Conservation (phyloP, 1,140 invertebrate genomes). For the Brachystomella parvula region DNA sequence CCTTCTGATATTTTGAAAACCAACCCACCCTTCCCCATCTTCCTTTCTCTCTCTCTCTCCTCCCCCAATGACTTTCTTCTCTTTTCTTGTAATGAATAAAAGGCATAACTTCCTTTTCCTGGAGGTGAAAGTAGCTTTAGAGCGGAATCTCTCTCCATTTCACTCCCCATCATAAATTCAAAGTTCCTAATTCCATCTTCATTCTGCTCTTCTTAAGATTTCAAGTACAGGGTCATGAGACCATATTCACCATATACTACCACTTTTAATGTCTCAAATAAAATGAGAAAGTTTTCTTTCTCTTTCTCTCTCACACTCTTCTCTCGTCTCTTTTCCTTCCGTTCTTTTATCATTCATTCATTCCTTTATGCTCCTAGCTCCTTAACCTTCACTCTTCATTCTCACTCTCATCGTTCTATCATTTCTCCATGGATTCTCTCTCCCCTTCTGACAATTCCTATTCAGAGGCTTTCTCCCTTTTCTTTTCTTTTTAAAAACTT, state of each 20-base stretch:
- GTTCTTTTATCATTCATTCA: constrained; percentile 16
- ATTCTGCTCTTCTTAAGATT: not conserved
- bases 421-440: constrained; percentile 12
- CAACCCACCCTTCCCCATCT: not conserved
- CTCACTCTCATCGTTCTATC: not conserved
- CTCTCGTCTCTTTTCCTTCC: constrained; percentile 17
- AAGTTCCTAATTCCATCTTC: constrained; percentile 21
- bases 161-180: constrained; percentile 18
- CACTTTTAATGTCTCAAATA: too few relatives aligned
- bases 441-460: too few relatives aligned
- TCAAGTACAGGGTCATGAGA: not conserved
- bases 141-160: constrained; percentile 5
- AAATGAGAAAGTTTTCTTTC: not conserved
- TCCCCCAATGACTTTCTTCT: not conserved
- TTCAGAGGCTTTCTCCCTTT: too few relatives aligned
- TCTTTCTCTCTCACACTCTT: constrained; percentile 17
- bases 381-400: constrained; percentile 5
- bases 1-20: not conserved
- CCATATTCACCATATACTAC: constrained; percentile 3
- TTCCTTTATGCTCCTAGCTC: constrained; percentile 7
- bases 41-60: not conserved
- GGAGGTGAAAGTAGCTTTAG: not conserved
- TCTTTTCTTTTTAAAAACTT: not conserved
- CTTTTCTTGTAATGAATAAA: constrained; percentile 24
- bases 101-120: constrained; percentile 4